Conservation (phyloP, 2,113 vertebrate genomes). For the Panthera leo region DNA sequence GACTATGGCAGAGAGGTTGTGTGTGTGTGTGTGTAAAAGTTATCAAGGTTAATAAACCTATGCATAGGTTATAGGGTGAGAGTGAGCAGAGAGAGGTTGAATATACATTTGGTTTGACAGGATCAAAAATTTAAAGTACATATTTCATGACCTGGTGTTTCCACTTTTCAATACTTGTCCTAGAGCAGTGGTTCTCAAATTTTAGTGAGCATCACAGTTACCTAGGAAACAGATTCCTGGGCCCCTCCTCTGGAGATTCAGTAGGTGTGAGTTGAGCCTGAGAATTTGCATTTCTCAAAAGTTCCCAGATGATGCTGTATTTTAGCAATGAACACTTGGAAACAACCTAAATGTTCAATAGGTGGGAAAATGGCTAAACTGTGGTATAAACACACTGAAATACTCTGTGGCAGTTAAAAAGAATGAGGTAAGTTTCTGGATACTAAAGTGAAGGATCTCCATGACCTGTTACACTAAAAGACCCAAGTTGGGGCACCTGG, state of each 20-base stretch:
- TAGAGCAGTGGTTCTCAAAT: background rate
- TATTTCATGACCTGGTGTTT: background rate
- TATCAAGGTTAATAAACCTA: background rate
- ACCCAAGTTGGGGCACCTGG: background rate
- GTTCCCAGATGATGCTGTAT: background rate
- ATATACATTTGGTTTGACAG: background rate
- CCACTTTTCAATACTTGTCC: background rate
- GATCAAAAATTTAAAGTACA: background rate
- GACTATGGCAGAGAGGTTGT: background rate
- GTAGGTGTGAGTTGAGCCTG: background rate
- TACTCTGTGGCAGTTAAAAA: background rate
- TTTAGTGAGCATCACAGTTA: background rate
- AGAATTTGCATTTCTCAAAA: background rate
- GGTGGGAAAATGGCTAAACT: background rate
- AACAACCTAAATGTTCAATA: background rate
- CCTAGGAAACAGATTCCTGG: background rate
- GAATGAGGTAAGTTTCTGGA: background rate
- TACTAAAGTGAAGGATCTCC: background rate
- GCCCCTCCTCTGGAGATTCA: background rate
- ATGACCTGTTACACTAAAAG: background rate
- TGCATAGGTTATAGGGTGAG: background rate
- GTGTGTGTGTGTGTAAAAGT: too few species aligned
- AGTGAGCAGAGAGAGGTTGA: background rate
- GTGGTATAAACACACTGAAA: background rate
- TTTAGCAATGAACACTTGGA: background rate